A percentile compares a stretch with the other conserved stretches of the same genome.
phyloP scores from a whole-genome alignment of 1,140 invertebrate species.

The Apis cerana region DNA sequence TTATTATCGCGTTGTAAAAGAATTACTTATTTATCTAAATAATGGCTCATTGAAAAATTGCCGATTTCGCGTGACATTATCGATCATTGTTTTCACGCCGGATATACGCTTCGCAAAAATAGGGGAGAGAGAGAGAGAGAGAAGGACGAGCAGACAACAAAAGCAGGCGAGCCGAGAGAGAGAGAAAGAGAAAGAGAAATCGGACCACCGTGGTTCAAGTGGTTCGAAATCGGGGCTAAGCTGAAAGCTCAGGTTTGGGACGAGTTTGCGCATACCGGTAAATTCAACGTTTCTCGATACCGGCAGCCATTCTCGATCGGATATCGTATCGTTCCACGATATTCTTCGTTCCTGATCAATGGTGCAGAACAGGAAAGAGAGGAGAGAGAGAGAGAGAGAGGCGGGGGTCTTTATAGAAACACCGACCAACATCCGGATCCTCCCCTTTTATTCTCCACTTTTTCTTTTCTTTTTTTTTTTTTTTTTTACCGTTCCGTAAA shows the following conservation, averaged over 20 bases:
- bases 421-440: conserved; percentile 20
- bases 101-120: conserved; percentile 1
- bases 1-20: too few relatives aligned
- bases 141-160: conserved; percentile 17
- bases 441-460: neutral
- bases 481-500: conserved; percentile 22
- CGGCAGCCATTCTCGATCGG: conserved; percentile 26
- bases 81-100: neutral
- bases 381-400: too few relatives aligned
- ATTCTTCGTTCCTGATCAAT: conserved; percentile 46
- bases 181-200: neutral
- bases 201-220: conserved; percentile 20
- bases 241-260: conserved; percentile 40
- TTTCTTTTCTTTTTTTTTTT: too few relatives aligned
- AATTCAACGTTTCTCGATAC: conserved; percentile 59
- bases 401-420: conserved; percentile 10
- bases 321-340: conserved; percentile 49
- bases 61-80: too few relatives aligned
- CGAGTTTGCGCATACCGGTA: conserved; percentile 38
- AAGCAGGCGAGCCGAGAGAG: conserved; percentile 17
- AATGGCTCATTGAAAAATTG: too few relatives aligned
- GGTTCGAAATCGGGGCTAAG: conserved; percentile 5
- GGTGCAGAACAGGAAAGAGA: conserved; percentile 4
- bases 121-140: neutral
- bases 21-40: too few relatives aligned